Conservation (phyloP, 2,888 invertebrate genomes). For the Cotesia congregata region DNA sequence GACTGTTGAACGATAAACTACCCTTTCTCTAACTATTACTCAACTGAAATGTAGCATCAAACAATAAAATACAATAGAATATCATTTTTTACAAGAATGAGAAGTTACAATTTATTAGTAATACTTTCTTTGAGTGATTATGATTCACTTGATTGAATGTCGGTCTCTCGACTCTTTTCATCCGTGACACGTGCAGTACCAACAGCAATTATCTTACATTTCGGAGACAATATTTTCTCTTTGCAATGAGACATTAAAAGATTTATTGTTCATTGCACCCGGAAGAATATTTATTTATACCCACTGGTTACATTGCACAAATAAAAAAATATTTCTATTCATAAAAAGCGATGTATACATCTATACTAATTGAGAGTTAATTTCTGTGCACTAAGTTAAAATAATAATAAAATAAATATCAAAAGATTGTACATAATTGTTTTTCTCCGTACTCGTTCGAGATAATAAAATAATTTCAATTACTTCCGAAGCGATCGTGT, state of each 20-base stretch:
- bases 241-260: neutral
- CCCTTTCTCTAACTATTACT: conserved; percentile 48
- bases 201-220: neutral
- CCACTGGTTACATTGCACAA: neutral
- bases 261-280: neutral
- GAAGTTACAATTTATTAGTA: conserved; percentile 30
- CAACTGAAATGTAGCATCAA: conserved; percentile 43
- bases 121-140: conserved; percentile 30
- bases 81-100: neutral
- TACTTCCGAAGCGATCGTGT: too few relatives aligned
- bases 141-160: conserved; percentile 36
- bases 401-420: too few relatives aligned
- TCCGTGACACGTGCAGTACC: conserved; percentile 14
- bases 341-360: too few relatives aligned
- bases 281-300: neutral
- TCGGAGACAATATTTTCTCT: neutral
- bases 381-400: too few relatives aligned
- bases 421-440: too few relatives aligned
- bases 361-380: too few relatives aligned
- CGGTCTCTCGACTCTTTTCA: conserved; percentile 16
- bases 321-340: neutral
- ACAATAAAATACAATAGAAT: conserved; percentile 40
- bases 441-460: too few relatives aligned
- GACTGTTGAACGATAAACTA: conserved; percentile 49
- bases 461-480: too few relatives aligned